A percentile compares a stretch with the other conserved stretches of the same genome.
Conservation (phyloP, 2,113 vertebrate species). For the Progne subis region DNA sequence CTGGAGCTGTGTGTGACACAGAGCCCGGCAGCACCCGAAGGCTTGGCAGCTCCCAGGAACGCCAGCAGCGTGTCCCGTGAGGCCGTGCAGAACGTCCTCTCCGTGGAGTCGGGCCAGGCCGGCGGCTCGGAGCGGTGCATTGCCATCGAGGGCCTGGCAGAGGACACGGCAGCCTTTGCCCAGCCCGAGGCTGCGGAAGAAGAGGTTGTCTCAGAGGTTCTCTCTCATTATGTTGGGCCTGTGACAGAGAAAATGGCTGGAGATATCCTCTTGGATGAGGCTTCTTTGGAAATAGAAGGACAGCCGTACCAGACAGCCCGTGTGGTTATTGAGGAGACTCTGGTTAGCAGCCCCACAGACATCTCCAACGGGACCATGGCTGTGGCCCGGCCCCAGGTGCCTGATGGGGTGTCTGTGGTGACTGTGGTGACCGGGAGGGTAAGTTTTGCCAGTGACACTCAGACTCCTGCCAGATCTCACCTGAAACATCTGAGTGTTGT, state of each 20-base stretch:
- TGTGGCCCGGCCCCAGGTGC: conserved; percentile 56
- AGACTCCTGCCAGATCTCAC: neutral
- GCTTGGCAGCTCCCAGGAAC: conserved; percentile 36
- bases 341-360: conserved; percentile 67
- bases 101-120: conserved; percentile 64
- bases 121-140: conserved; percentile 81
- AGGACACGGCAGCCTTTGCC: conserved; percentile 70
- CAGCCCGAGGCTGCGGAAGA: conserved; percentile 67
- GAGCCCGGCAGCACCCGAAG: conserved; percentile 50
- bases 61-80: conserved; percentile 52
- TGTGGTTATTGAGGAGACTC: conserved; percentile 80
- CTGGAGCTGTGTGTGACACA: conserved; percentile 76
- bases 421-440: conserved; percentile 78
- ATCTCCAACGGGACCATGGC: conserved; percentile 42
- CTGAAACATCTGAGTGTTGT: neutral
- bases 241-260: conserved; percentile 60
- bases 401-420: conserved; percentile 79
- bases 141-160: conserved; percentile 76
- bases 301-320: conserved; percentile 72
- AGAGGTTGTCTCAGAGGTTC: conserved; percentile 68
- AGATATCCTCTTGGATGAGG: conserved; percentile 77
- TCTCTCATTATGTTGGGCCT: conserved; percentile 64
- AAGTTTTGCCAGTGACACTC: conserved; percentile 22
- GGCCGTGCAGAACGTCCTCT: conserved; percentile 60
- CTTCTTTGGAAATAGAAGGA: conserved; percentile 72